Conservation (phyloP, 1,140 invertebrate species). For the Eumaeus atala region DNA sequence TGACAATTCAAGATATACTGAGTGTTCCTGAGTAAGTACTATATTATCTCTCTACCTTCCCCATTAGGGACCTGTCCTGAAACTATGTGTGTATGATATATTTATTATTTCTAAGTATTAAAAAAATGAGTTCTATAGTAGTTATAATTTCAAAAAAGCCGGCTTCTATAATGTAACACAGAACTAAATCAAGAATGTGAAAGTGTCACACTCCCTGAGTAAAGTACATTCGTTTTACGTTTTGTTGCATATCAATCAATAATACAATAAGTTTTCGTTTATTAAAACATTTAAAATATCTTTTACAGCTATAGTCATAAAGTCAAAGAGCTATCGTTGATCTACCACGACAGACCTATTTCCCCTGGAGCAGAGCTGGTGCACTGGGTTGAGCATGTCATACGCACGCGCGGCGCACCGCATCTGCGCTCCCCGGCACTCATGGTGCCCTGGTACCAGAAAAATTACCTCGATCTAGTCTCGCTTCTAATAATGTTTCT, state of each 20-base stretch:
- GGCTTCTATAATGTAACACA: too few relatives aligned
- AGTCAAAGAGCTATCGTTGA: conserved; percentile 21
- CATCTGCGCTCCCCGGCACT: conserved; percentile 53
- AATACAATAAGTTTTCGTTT: too few relatives aligned
- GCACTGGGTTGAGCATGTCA: conserved; percentile 30
- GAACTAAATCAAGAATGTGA: too few relatives aligned
- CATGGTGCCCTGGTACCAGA: conserved; percentile 43
- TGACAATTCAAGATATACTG: conserved; percentile 30
- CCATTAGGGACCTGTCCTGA: too few relatives aligned
- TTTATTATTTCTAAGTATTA: too few relatives aligned
- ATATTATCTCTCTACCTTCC: background rate
- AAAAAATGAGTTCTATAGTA: too few relatives aligned
- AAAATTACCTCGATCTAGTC: conserved; percentile 20
- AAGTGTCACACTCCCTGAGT: too few relatives aligned
- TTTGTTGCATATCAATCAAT: too few relatives aligned
- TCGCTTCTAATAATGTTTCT: too few relatives aligned
- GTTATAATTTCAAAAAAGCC: too few relatives aligned
- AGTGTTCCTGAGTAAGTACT: conserved; percentile 30
- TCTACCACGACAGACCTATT: conserved; percentile 24
- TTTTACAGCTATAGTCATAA: conserved; percentile 20
- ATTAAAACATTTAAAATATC: background rate
- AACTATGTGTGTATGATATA: too few relatives aligned
- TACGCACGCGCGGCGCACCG: conserved; percentile 44
- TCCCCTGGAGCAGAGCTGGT: conserved; percentile 21
- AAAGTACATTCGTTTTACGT: too few relatives aligned